phyloP scores from a whole-genome alignment of 2,888 invertebrate genomes.

The Drosophila mercatorum region DNA sequence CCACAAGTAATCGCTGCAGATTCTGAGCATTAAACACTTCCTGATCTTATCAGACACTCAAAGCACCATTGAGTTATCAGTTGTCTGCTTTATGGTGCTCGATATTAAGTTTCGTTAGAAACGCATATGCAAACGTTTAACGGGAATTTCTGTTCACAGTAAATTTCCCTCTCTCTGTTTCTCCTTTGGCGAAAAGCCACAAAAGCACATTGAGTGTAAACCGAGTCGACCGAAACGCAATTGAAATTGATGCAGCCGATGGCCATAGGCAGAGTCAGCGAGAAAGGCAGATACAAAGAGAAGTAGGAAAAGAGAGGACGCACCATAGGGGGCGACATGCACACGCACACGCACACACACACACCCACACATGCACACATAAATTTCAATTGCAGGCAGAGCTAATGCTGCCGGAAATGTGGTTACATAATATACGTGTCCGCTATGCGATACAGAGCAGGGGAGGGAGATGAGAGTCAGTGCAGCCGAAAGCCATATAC shows the following conservation, averaged over 20 bases:
- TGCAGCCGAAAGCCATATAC: background rate
- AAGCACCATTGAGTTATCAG: background rate
- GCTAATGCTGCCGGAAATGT: conserved; percentile 46
- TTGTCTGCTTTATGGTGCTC: background rate
- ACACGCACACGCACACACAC: conserved; percentile 2
- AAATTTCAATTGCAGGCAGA: conserved; percentile 54
- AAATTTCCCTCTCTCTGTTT: background rate
- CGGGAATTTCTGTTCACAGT: conserved; percentile 10
- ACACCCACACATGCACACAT: conserved; percentile 12
- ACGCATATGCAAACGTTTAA: conserved; percentile 2
- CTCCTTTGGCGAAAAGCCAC: conserved; percentile 46
- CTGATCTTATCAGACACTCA: background rate
- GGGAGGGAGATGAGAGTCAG: background rate
- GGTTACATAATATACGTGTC: conserved; percentile 70
- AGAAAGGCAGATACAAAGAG: background rate
- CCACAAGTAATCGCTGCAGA: background rate
- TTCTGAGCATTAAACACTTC: too few species aligned
- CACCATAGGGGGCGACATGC: background rate
- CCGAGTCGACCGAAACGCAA: conserved; percentile 72
- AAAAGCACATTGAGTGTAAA: conserved; percentile 72
- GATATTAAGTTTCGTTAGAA: background rate
- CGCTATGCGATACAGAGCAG: conserved; percentile 11
- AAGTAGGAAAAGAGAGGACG: background rate
- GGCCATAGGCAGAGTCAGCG: background rate
- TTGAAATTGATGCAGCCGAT: conserved; percentile 61